Base-by-base conservation (phyloP, 2,888 invertebrate genomes). In the Drosophila mettleri region DNA sequence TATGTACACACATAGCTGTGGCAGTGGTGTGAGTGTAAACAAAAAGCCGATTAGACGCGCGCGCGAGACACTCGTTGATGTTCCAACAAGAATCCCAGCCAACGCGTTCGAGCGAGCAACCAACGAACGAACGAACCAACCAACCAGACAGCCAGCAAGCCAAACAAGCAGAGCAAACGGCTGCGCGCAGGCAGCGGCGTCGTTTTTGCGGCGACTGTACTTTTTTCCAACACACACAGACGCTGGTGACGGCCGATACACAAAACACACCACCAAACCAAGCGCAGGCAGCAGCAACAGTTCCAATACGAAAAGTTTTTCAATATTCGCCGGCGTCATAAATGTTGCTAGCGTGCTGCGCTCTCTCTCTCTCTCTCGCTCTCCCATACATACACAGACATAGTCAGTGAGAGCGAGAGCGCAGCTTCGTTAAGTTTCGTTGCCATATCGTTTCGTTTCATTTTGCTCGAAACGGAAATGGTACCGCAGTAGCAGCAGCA, bases 181-280 rank as follows among this genome's bases (percentile, higher is more conserved):
- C 64, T 43, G 58, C 73, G 58, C 71, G 57, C 51, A 51, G 27
- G 51, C 51, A 51, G 34, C 51, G 63, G 69, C 69, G 63, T 69
- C 69, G 68, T 88, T 91, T 90, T 91, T 90, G 91, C 88, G 90
- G 89, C 90, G 91, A 91, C 91, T 91, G 91, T 91, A 91, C 91
- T 91, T 91, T 91, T 91, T 91, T 85, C 79, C 88, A 86, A 82
- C 86, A 84, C 78, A 49, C 48, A 49, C 48, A 22, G 18, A 12
- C 41, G 7, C 29, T 49, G 48, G 48, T 49, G 53, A 64, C 69
- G 59, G 73, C 45, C 38, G 54, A 66, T 63, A 67, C 66, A 57
- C 27, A 80, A 72, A 74, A 69, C 70, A 80, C 76, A 82, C 85
- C 88, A 78, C 72, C 79, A 81, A 69, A 34, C 63, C 62, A 66